phyloP scores from a whole-genome alignment of 2,113 vertebrate species.

The Centropus bengalensis region DNA sequence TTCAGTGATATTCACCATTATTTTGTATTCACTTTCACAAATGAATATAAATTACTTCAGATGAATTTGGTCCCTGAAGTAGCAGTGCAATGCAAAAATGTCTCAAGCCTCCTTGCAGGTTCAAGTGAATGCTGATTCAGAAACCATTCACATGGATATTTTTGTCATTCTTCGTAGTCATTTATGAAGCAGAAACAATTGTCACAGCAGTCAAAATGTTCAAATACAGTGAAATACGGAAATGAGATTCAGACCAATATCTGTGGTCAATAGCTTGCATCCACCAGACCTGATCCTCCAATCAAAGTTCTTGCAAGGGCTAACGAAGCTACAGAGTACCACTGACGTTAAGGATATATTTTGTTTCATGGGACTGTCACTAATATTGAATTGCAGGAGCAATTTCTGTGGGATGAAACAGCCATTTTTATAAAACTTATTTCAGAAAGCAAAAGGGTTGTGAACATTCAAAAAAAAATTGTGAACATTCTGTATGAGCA shows the following conservation, averaged over 20 bases:
- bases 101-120: not conserved
- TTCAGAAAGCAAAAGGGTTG: not conserved
- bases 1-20: constrained; percentile 28
- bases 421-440: not conserved
- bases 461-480: not conserved
- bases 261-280: not conserved
- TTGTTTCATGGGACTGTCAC: not conserved
- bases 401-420: not conserved
- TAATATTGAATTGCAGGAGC: not conserved
- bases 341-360: rapidly evolving
- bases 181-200: not conserved
- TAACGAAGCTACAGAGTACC: not conserved
- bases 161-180: not conserved
- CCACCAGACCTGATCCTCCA: not conserved
- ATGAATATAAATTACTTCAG: not conserved
- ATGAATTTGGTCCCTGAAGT: not conserved
- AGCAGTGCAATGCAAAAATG: not conserved
- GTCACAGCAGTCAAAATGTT: not conserved
- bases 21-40: not conserved
- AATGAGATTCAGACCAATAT: not conserved
- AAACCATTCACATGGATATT: not conserved
- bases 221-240: not conserved
- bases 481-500: not conserved
- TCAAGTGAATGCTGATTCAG: not conserved
- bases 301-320: not conserved